Evolutionary conservation across 2,888 invertebrate species (phyloP), one percentile per base, ranked within the genome.

Genomic region (Tanypteryx hageni): DNA sequence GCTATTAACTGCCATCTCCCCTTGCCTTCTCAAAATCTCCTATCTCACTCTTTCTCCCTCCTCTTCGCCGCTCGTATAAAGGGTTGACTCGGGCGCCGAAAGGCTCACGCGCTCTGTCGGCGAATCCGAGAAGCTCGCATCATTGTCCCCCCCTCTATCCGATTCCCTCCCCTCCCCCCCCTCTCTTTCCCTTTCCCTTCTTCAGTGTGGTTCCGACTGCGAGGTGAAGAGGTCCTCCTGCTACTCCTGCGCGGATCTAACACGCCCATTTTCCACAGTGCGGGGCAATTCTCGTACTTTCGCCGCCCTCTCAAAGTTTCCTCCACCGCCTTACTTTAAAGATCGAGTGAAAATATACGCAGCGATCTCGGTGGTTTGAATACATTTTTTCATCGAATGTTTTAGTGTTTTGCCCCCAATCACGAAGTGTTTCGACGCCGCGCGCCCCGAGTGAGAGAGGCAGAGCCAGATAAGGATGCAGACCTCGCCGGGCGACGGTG

Each of bases 1-100:
- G 76, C 27, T 22, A 76, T 76, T 22, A 76, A 76, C 76, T 76
- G 22, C 76, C 76, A 27, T 76, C 76, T 76, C 27, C 22, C 22
- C 76, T 76, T 76, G n/a, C 68, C 13, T 0, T 68, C 76, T 76
- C 76, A 13, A 76, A 13, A 44, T 44, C 1, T 44, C 5, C 44
- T 44, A 44, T 44, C 44, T 44, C 44, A 3, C 68, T 68, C 68
- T n/a, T 2, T 14, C 64, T 64, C 64, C 64, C 18, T n/a, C n/a
- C 18, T 64, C 16, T 64, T n/a, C 64, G 64, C 16, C 16, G 64
- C 76, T 76, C n/a, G n/a, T 76, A 13, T 13, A 76, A 76, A 27
- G 76, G 76, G 76, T 76, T 76, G 76, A 76, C 27, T 22, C 22
- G 76, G 76, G 76, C 76, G 76, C 76, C 68, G n/a, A 68, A 68